Evolutionary conservation across 2,888 invertebrate genomes (phyloP).

Genomic region (Enchytraeus crypticus): DNA sequence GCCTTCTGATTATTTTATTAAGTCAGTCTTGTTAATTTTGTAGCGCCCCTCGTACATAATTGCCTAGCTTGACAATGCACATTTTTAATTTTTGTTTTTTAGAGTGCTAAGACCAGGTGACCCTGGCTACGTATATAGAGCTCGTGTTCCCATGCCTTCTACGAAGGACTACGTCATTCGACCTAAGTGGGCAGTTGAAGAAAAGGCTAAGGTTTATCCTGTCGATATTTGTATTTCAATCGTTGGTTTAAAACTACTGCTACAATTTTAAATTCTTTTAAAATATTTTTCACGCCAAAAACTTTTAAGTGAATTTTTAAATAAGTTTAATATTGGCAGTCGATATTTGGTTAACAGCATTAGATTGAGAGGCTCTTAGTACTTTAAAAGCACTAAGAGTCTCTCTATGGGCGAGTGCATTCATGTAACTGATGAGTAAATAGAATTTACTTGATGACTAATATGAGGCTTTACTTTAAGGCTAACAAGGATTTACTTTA

Average conservation of each 20-base stretch:
- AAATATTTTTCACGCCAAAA: background rate
- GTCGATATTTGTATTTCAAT: background rate
- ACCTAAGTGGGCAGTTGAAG: conserved; percentile 80
- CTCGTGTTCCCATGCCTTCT: conserved; percentile 86
- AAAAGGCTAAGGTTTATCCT: conserved; percentile 36
- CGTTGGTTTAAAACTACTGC: too few relatives aligned
- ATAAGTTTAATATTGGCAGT: background rate
- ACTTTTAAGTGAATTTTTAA: background rate
- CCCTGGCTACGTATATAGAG: conserved; percentile 86
- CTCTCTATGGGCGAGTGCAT: background rate
- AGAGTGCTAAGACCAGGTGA: conserved; percentile 80
- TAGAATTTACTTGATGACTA: too few relatives aligned
- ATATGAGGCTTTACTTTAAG: too few relatives aligned
- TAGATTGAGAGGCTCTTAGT: background rate
- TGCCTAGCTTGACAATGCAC: too few relatives aligned
- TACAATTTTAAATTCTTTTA: background rate
- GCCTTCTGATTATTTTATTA: too few relatives aligned
- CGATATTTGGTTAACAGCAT: background rate
- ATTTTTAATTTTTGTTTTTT: too few relatives aligned
- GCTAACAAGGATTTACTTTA: too few relatives aligned
- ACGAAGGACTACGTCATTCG: conserved; percentile 92
- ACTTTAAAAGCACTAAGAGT: background rate
- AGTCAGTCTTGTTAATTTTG: too few relatives aligned
- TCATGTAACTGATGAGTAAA: too few relatives aligned
- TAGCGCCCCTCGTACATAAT: too few relatives aligned